Conservation (phyloP, 2,888 invertebrate genomes). For the Andrena bucephala region DNA sequence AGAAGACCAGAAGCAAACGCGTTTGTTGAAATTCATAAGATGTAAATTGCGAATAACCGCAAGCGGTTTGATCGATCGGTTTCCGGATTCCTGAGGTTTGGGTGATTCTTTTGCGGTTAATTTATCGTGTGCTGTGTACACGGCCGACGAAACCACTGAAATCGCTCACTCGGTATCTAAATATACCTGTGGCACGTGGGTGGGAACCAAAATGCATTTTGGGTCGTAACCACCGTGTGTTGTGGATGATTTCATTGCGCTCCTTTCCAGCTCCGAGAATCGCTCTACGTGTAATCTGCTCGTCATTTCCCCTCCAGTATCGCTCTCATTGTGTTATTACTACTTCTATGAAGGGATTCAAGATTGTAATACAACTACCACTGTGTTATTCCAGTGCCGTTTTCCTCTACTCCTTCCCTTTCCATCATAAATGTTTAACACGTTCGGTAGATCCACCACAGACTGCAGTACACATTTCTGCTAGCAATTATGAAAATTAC, state of each 20-base stretch:
- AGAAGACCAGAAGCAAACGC: background rate
- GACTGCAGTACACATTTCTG: too few relatives aligned
- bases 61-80: constrained; percentile 24
- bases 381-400: too few relatives aligned
- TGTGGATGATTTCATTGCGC: constrained; percentile 43
- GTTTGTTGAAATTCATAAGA: constrained; percentile 2
- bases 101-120: constrained; percentile 36
- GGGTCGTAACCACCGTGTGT: constrained; percentile 24
- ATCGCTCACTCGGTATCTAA: constrained; percentile 49
- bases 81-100: constrained; percentile 29
- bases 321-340: background rate
- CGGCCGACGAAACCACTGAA: constrained; percentile 39
- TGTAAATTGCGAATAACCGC: constrained; percentile 26
- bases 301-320: background rate
- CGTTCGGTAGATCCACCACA: too few relatives aligned
- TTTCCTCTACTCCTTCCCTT: too few relatives aligned
- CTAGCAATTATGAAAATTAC: too few relatives aligned
- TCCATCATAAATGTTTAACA: too few relatives aligned
- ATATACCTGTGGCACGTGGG: constrained; percentile 53
- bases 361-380: background rate
- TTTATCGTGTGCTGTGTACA: constrained; percentile 22
- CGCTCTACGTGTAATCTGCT: background rate
- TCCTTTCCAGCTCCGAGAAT: constrained; percentile 5
- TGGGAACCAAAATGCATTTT: constrained; percentile 51
- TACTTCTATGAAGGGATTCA: background rate